Evolutionary conservation across 2,888 invertebrate species (phyloP), one percentile per base, ranked within the genome.

Genomic region (Eristalis arbustorum): DNA sequence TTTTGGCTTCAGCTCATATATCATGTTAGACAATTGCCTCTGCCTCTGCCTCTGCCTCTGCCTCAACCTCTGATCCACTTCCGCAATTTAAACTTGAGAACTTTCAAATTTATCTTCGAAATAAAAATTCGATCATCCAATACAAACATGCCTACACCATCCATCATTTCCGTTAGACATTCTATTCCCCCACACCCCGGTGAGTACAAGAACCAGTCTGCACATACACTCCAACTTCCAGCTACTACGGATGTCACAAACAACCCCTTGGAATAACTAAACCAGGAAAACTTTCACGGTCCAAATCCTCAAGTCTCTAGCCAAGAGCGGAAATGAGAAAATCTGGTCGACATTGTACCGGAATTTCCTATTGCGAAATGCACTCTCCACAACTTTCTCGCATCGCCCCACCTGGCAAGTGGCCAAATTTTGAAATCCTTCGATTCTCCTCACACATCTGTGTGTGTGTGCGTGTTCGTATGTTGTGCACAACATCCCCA

Each of bases 331-430:
- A 87, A 79, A 87, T 87, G 83, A 83, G 87, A 87, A 83, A 79
- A 87, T 83, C 83, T 87, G 67, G 79, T 83, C 75, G 75, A 87
- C 83, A 83, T 87, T 87, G 87, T 87, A 83, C 87, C 83, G 83
- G 87, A 87, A 87, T 79, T 87, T 87, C 87, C 87, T 87, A 83
- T 87, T 83, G 83, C 67, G 75, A 83, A 87, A 83, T 87, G 87
- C 83, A 83, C 75, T 87, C 75, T 74, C 67, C 64, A 66, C 10
- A 76, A 82, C 42, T 71, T 71, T 75, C 63, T 63, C 71, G 61
- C 71, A 62, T 78, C 62, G 72, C 23, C 71, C 87, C 49, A 87
- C 82, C 83, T 87, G 83, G 87, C 87, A 76, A 68, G 57, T 75
- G 83, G 78, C 87, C 87, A 83, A 82, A 82, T 75, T 73, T 79